Percentiles rank a stretch among this genome's conserved stretches.
Conservation (phyloP, 2,113 vertebrate genomes). For the sheep (Ovis aries) region DNA sequence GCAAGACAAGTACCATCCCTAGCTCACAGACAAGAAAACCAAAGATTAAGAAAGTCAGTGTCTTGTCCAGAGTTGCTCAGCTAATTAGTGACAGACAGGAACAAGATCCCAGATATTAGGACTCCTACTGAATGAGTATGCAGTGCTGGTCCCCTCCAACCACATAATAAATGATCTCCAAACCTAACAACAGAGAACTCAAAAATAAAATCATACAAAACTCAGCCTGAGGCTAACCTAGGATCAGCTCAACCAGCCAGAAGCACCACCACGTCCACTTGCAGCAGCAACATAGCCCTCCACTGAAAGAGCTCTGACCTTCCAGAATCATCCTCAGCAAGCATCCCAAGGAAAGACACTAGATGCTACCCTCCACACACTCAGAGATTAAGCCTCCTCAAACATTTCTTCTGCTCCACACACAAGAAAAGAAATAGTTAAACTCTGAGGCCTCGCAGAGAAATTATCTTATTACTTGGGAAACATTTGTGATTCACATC, state of each 20-base stretch:
- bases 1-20: background rate
- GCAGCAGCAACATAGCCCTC: background rate
- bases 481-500: slow-evolving; percentile 40
- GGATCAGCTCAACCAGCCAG: slow-evolving; percentile 25
- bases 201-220: slow-evolving; percentile 38
- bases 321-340: background rate
- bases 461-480: slow-evolving; percentile 19
- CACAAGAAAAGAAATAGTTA: slow-evolving; percentile 47
- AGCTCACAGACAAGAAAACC: background rate
- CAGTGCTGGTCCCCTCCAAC: background rate
- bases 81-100: background rate
- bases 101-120: background rate
- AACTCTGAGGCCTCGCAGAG: background rate
- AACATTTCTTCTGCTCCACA: slow-evolving; percentile 50
- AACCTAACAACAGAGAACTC: background rate
- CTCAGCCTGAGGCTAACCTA: slow-evolving; percentile 46
- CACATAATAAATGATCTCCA: background rate
- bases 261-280: background rate
- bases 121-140: background rate
- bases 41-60: background rate
- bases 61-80: background rate
- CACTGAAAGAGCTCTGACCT: slow-evolving; percentile 7
- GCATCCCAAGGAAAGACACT: slow-evolving; percentile 52
- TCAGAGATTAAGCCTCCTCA: background rate
- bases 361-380: background rate